Evolutionary conservation across 2,888 invertebrate species (phyloP), one percentile per base, ranked within the genome.

Genomic region (Ormia ochracea): DNA sequence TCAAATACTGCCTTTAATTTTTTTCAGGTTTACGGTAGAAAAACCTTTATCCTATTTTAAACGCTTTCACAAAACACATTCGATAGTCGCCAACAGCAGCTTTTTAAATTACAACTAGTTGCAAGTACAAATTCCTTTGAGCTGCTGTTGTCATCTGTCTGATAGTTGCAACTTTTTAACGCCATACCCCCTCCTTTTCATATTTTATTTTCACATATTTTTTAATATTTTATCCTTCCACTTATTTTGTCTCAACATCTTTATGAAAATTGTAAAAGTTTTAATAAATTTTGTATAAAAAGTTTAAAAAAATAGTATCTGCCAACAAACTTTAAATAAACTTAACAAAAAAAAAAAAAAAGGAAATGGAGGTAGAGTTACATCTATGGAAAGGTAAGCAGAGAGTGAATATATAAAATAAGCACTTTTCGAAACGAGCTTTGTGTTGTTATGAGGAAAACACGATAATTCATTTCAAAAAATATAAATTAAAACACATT

Each of bases 401-500:
- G 6, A 23, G 9, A 58, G 23, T 43, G 36, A 10, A 31, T 31
- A 28, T 17, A 12, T 17, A 31, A 56, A 68, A 23, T 21, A 45
- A 33, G 2, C n/a, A 48, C 66, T 43, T n/a, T n/a, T 50, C 26
- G 14, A 36, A 36, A 19, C 36, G 14, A 66, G 17, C 38, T 58
- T 36, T 19, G 52, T 36, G 33, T 58, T 65, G 9, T 56, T 31
- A 4, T 33, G n/a, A 63, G 28, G n/a, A 36, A 38, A 19, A 28
- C 33, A 66, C 38, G 52, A 69, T 76, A 69, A 76, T 54, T 61
- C 61, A 54, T 61, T 38, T 76, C 69, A 50, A 43, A 36, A 75
- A 59, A 76, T 54, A 69, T 76, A 61, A 43, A 59, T 75, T 59
- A 74, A 50, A 74, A 12, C 12, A 41, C 23, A 12, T 68, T 74